These are phyloP conservation scores for Vanacampus margaritifer DNA, from an alignment of 2,113 vertebrate genomes.

Conservation along the genomic window DNA sequence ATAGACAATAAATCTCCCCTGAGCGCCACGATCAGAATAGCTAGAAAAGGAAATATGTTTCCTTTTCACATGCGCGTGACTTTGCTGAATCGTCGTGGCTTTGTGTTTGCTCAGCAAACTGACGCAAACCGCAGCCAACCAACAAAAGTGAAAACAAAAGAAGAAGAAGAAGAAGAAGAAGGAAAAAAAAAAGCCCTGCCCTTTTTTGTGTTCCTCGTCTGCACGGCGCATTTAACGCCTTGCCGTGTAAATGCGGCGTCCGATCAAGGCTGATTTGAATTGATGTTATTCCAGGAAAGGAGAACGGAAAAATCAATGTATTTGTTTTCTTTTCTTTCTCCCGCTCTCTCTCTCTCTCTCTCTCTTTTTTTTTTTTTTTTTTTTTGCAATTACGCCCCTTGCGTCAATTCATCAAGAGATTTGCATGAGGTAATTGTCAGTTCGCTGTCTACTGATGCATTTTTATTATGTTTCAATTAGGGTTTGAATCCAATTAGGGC, in stretches of 20 bases:
- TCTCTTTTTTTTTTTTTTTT: slow-evolving; percentile 24
- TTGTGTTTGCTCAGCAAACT: slow-evolving; percentile 36
- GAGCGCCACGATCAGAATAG: slow-evolving; percentile 43
- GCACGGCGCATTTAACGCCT: slow-evolving; percentile 11
- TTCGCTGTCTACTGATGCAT: slow-evolving; percentile 71
- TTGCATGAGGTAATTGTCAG: slow-evolving; percentile 75
- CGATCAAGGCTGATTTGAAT: slow-evolving; percentile 54
- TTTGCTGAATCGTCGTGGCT: slow-evolving; percentile 19
- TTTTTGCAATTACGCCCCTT: slow-evolving; percentile 68
- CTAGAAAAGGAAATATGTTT: slow-evolving; percentile 34
- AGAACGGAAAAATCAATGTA: slow-evolving; percentile 65
- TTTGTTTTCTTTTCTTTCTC: not conserved
- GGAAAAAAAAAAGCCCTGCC: slow-evolving; percentile 30
- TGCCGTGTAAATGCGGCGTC: not conserved
- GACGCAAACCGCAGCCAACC: slow-evolving; percentile 35
- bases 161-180: slow-evolving; percentile 25
- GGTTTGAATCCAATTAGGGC: slow-evolving; percentile 72
- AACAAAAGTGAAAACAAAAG: slow-evolving; percentile 25
- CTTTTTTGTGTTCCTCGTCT: slow-evolving; percentile 3
- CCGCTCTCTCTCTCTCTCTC: too few relatives aligned
- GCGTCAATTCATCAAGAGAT: slow-evolving; percentile 73
- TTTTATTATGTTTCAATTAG: slow-evolving; percentile 78
- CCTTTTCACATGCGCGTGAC: slow-evolving; percentile 12
- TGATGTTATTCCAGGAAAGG: slow-evolving; percentile 65
- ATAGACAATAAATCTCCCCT: slow-evolving; percentile 72